These are phyloP conservation scores for Gallinago solitaria DNA, from an alignment of 2,797 vertebrate species.

Conservation along the genomic window DNA sequence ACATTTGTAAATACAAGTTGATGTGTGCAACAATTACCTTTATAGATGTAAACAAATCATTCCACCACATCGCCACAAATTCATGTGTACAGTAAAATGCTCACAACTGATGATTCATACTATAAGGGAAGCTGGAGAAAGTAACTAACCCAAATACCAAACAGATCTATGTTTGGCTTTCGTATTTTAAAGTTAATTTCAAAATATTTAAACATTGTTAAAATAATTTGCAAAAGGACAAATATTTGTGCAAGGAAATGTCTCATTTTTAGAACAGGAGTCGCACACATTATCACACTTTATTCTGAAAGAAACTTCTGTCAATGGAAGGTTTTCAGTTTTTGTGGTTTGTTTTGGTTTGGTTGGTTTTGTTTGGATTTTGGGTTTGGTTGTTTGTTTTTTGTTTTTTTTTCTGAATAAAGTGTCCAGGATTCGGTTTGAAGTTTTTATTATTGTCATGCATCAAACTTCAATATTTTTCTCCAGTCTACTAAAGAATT, in stretches of 20 bases:
- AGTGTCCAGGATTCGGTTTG: slow-evolving; percentile 60
- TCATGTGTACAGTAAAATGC: slow-evolving; percentile 55
- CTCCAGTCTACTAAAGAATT: not conserved
- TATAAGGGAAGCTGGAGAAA: slow-evolving; percentile 40
- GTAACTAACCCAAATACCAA: not conserved
- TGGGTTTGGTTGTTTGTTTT: not conserved
- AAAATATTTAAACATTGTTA: slow-evolving; percentile 5
- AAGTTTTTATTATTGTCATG: slow-evolving; percentile 29
- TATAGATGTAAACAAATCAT: slow-evolving; percentile 57
- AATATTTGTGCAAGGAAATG: slow-evolving; percentile 44
- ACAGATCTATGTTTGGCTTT: not conserved
- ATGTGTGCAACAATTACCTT: slow-evolving; percentile 60
- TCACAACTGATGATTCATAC: slow-evolving; percentile 34
- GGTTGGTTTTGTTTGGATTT: too few species aligned
- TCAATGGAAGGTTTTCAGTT: not conserved
- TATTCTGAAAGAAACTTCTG: slow-evolving; percentile 40
- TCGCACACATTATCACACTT: slow-evolving; percentile 27
- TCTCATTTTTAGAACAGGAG: not conserved
- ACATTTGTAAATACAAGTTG: slow-evolving; percentile 62
- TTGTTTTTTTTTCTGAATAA: slow-evolving; percentile 37
- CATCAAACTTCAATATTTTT: not conserved
- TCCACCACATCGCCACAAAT: slow-evolving; percentile 44
- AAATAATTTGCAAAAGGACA: slow-evolving; percentile 27
- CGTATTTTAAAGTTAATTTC: slow-evolving; percentile 28
- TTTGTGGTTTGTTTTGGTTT: not conserved